Percentiles rank a stretch among this genome's conserved stretches.
These are phyloP conservation scores for Oryctes rhinoceros DNA, from an alignment of 1,140 invertebrate species.

Conservation along the genomic window DNA sequence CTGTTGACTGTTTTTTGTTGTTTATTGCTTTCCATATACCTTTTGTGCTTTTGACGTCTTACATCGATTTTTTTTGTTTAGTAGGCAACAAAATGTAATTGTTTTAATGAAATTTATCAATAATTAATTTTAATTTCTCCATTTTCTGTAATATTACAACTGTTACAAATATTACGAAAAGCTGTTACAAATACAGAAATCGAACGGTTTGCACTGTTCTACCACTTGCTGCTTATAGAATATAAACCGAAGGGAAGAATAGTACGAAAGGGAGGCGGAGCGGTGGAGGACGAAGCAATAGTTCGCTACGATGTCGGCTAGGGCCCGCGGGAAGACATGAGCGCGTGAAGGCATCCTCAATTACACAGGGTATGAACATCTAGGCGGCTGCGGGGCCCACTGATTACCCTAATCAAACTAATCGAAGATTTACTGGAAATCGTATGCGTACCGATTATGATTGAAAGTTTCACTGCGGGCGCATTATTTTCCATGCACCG, in stretches of 20 bases:
- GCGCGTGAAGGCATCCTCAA: slow-evolving; percentile 49
- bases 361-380: slow-evolving; percentile 46
- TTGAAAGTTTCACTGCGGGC: slow-evolving; percentile 51
- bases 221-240: neutral
- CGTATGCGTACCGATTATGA: slow-evolving; percentile 50
- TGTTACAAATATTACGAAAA: no score
- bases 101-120: no score
- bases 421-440: slow-evolving; percentile 54
- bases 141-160: no score
- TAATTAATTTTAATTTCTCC: no score
- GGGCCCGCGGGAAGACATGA: slow-evolving; percentile 41
- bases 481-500: slow-evolving; percentile 32
- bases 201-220: no score
- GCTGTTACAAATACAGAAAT: no score
- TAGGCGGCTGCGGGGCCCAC: slow-evolving; percentile 46
- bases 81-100: no score
- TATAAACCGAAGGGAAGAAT: neutral
- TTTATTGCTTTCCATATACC: no score
- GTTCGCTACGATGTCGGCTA: slow-evolving; percentile 4
- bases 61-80: no score
- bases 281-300: slow-evolving; percentile 2
- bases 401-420: slow-evolving; percentile 54
- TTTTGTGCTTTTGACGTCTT: no score
- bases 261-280: neutral
- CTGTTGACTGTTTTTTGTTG: no score